Percentiles rank a stretch among this genome's conserved stretches.
Evolutionary conservation across 2,113 vertebrate species (phyloP).

Genomic region (Xenus cinereus): DNA sequence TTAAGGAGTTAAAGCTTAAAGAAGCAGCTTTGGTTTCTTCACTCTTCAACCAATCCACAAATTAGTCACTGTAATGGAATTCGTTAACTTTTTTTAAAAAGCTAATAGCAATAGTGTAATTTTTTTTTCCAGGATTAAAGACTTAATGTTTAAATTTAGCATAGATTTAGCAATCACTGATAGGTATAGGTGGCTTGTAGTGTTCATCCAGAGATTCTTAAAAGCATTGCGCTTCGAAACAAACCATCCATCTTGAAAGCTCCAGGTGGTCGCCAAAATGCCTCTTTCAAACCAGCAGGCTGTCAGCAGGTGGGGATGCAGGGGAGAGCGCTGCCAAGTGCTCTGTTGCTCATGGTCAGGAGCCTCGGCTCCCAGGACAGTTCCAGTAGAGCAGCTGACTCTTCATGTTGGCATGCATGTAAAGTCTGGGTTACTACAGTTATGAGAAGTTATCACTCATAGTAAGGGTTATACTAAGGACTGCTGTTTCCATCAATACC

Average conservation of each 20-base stretch:
- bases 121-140: not conserved
- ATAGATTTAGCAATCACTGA: not conserved
- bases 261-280: not conserved
- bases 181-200: not conserved
- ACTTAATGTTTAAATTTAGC: not conserved
- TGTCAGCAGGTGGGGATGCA: not conserved
- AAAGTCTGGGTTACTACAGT: not conserved
- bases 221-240: not conserved
- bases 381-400: not conserved
- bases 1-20: constrained; percentile 17
- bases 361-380: not conserved
- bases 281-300: not conserved
- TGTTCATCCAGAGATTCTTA: not conserved
- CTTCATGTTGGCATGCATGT: not conserved
- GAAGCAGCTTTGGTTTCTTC: constrained; percentile 43
- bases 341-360: not conserved
- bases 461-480: not conserved
- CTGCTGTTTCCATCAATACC: constrained; percentile 45
- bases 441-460: not conserved
- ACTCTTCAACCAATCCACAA: not conserved
- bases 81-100: not conserved
- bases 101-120: not conserved
- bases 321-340: not conserved
- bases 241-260: not conserved
- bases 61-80: not conserved